Percentiles rank a stretch among this genome's conserved stretches.
These are phyloP conservation scores for Diplolepis rosae DNA, from an alignment of 2,888 invertebrate species.

Conservation along the genomic window DNA sequence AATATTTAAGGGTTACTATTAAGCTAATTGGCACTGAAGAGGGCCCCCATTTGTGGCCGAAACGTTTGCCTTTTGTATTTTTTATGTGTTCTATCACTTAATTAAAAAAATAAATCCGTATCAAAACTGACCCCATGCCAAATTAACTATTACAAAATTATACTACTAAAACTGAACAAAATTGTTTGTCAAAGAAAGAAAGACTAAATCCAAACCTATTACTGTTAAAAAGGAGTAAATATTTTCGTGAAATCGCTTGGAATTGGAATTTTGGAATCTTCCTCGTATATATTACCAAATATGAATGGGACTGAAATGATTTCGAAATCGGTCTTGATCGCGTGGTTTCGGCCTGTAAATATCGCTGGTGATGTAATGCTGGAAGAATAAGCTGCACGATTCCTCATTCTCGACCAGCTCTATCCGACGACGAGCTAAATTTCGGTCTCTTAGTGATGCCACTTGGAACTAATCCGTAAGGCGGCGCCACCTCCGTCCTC, in stretches of 20 bases:
- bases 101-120: no score
- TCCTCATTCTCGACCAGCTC: slow-evolving; percentile 40
- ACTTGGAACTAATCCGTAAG: no score
- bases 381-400: slow-evolving; percentile 45
- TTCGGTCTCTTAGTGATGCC: no score
- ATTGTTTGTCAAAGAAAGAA: neutral
- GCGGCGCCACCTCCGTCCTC: no score
- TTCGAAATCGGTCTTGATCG: slow-evolving; percentile 33
- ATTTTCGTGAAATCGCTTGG: slow-evolving; percentile 18
- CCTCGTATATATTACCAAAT: neutral
- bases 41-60: no score
- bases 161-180: neutral
- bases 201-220: slow-evolving; percentile 17
- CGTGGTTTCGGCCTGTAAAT: slow-evolving; percentile 45
- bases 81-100: no score
- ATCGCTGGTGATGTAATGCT: slow-evolving; percentile 44
- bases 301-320: neutral
- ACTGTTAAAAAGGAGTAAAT: slow-evolving; percentile 4
- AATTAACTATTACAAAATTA: no score
- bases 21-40: no score
- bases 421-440: no score
- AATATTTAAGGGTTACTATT: no score
- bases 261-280: slow-evolving; percentile 15
- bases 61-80: no score
- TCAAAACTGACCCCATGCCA: no score